Conservation (phyloP, 2,113 vertebrate genomes). For the Sakesphorus luctuosus region DNA sequence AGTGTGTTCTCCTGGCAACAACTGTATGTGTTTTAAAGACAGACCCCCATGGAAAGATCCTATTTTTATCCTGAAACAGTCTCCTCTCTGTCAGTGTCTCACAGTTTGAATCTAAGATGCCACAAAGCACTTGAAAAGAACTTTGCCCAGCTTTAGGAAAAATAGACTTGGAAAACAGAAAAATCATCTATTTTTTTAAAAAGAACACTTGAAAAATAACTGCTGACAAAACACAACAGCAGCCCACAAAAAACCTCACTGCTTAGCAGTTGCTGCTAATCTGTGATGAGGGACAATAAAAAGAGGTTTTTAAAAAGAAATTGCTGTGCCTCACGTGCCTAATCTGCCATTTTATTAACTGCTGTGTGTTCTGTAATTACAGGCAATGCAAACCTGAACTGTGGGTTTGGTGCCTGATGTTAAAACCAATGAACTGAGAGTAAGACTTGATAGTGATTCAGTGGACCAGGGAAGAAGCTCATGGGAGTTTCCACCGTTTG, state of each 20-base stretch:
- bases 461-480: not conserved
- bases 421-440: not conserved
- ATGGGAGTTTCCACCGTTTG: not conserved
- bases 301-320: not conserved
- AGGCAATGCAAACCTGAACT: not conserved
- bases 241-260: not conserved
- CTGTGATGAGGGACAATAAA: not conserved
- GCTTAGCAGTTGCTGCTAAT: not conserved
- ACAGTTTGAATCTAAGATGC: not conserved
- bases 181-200: not conserved
- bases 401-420: not conserved
- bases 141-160: not conserved
- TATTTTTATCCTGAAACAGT: conserved; percentile 1
- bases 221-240: conserved; percentile 11
- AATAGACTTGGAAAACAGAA: not conserved
- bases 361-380: not conserved
- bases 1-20: not conserved
- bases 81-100: not conserved
- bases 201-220: not conserved
- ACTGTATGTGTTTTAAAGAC: not conserved
- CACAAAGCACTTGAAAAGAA: not conserved
- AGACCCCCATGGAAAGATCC: not conserved
- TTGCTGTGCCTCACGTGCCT: not conserved
- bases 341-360: not conserved
- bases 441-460: not conserved